phyloP scores from a whole-genome alignment of 2,113 vertebrate genomes.

The Osmerus eperlanus region DNA sequence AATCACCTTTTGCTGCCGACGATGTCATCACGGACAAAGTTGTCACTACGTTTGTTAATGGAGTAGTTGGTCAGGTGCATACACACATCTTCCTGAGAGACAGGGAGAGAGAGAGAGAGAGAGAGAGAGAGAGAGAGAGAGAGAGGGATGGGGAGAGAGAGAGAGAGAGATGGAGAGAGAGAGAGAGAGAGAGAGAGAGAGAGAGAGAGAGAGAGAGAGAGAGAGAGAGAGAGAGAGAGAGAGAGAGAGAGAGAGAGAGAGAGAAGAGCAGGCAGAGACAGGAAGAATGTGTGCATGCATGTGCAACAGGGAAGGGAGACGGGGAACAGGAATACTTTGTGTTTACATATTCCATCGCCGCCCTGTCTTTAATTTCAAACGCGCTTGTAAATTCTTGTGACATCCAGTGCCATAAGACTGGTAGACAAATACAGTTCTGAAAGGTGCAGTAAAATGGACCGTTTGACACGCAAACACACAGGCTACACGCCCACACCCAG shows the following conservation, averaged over 20 bases:
- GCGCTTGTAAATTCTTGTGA: background rate
- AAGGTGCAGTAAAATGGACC: background rate
- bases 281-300: too few species aligned
- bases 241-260: too few species aligned
- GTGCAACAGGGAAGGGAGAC: too few species aligned
- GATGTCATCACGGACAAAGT: conserved; percentile 61
- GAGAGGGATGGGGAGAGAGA: background rate
- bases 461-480: background rate
- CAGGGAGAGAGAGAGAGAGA: background rate
- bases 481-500: background rate
- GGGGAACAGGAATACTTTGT: too few species aligned
- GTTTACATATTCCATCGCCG: background rate
- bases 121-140: background rate
- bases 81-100: conserved; percentile 65
- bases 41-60: conserved; percentile 73
- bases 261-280: too few species aligned
- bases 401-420: background rate
- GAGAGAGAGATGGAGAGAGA: background rate
- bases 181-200: background rate
- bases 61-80: conserved; percentile 78
- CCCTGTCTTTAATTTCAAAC: background rate
- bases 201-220: too few species aligned
- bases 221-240: too few species aligned
- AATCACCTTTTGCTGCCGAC: conserved; percentile 65
- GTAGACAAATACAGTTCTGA: background rate